These are phyloP conservation scores for Petrocephalus schoutedeni DNA, from an alignment of 2,797 vertebrate species.

Conservation along the genomic window DNA sequence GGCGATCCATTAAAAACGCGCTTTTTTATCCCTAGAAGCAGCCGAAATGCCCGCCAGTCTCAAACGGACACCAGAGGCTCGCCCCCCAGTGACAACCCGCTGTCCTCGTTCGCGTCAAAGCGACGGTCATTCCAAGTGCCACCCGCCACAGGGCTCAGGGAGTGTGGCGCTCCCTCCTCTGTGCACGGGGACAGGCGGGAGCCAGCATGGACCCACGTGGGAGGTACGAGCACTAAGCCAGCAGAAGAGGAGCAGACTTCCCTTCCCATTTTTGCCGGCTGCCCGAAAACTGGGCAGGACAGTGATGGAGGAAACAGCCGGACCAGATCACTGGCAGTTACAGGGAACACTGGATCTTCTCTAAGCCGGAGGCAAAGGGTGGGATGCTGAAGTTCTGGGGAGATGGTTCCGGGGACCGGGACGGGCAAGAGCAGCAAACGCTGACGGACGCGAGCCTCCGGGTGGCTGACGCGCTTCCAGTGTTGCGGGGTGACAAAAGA, in stretches of 20 bases:
- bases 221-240: neutral
- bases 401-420: neutral
- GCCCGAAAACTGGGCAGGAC: neutral
- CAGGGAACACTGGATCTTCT: conserved; percentile 37
- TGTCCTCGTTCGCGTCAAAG: neutral
- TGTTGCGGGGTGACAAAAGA: neutral
- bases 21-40: too few relatives aligned
- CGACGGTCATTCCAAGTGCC: neutral
- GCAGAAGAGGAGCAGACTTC: neutral
- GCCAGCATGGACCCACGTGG: neutral
- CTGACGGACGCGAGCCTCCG: neutral
- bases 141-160: neutral
- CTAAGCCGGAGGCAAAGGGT: neutral
- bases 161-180: neutral
- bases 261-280: neutral
- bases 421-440: neutral
- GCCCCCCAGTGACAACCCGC: neutral
- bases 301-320: neutral
- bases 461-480: conserved; percentile 11
- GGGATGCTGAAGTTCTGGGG: neutral
- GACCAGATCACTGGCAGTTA: conserved; percentile 40
- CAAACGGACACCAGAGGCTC: neutral
- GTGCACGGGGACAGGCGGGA: neutral
- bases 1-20: too few relatives aligned
- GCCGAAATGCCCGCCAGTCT: neutral